phyloP scores from a whole-genome alignment of 2,888 invertebrate species.

The Ctena decussata region DNA sequence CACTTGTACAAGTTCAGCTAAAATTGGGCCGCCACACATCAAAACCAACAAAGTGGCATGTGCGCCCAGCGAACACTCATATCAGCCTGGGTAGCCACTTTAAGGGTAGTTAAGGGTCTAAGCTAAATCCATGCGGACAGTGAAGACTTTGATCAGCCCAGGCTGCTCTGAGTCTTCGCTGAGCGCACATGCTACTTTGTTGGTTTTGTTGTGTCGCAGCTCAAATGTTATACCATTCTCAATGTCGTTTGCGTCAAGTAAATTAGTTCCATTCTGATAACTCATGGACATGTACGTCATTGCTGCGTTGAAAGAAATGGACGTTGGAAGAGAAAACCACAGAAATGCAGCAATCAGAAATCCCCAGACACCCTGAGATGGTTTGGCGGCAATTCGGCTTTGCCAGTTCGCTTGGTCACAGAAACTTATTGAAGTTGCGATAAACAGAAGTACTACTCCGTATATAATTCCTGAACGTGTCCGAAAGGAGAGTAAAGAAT shows the following conservation, averaged over 20 bases:
- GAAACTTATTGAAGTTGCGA: conserved; percentile 71
- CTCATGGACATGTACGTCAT: conserved; percentile 74
- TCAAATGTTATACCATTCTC: conserved; percentile 68
- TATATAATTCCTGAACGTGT: conserved; percentile 75
- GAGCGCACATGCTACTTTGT: too few relatives aligned
- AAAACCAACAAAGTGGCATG: too few relatives aligned
- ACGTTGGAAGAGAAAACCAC: conserved; percentile 83
- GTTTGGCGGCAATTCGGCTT: conserved; percentile 84
- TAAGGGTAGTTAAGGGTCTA: too few relatives aligned
- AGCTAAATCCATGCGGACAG: too few relatives aligned
- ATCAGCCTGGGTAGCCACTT: too few relatives aligned
- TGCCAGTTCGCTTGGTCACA: conserved; percentile 85
- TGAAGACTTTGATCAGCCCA: too few relatives aligned
- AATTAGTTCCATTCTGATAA: conserved; percentile 60
- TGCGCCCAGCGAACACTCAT: too few relatives aligned
- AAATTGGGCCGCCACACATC: too few relatives aligned
- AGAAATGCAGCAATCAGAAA: conserved; percentile 82
- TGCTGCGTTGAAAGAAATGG: conserved; percentile 76
- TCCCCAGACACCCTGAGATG: conserved; percentile 80
- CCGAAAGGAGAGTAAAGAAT: conserved; percentile 76
- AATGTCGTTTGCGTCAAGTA: conserved; percentile 53
- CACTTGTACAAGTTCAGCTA: too few relatives aligned
- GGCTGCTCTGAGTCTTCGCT: too few relatives aligned
- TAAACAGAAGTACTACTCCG: conserved; percentile 71
- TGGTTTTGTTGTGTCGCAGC: too few relatives aligned